Evolutionary conservation across 2,113 vertebrate species (phyloP), one percentile per base, ranked within the genome.

Genomic region (Upupa epops): DNA sequence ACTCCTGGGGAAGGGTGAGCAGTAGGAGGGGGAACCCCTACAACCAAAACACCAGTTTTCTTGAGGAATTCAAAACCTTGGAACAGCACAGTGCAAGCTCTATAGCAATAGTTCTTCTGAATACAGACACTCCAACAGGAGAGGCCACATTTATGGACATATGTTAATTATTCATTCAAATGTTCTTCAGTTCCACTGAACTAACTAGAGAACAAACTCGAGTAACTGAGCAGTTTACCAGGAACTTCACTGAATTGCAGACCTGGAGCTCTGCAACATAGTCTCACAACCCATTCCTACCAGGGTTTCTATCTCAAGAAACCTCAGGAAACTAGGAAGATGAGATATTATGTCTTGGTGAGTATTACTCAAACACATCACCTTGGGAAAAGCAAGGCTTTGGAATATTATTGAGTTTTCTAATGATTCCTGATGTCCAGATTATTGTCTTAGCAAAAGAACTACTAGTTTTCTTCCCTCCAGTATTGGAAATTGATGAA

Each of bases 31-130:
- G 24, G 22, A 86, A 20, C 13, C 58, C 40, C 60, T 88, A 45
- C 0, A 0, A 31, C 25, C 40, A 17, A 26, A 63, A 17, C 46
- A 16, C 5, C 2, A 1, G 0, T 3, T 37, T 83, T 83, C 28
- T 61, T 49, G n/a, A 12, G 72, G 49, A 90, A 56, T 40, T 70
- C 58, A 52, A 54, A 28, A 54, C 28, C 34, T 64, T 58, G 28
- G 34, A 86, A 74, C 15, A 34, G 32, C 58, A 56, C 6, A 16
- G 24, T 3, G 14, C 20, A 83, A 71, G 25, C 25, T 13, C 31
- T 32, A 31, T 4, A 45, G 45, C 21, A 58, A 22, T 60, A 83
- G 73, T 88, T 89, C 54, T 77, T 77, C 54, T 58, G 31, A 75
- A 32, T 5, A 32, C 14, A 73, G 11, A 28, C 3, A 36, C 9